Evolutionary conservation across 2,113 vertebrate genomes (phyloP).

Genomic region (Myiozetetes cayanensis): DNA sequence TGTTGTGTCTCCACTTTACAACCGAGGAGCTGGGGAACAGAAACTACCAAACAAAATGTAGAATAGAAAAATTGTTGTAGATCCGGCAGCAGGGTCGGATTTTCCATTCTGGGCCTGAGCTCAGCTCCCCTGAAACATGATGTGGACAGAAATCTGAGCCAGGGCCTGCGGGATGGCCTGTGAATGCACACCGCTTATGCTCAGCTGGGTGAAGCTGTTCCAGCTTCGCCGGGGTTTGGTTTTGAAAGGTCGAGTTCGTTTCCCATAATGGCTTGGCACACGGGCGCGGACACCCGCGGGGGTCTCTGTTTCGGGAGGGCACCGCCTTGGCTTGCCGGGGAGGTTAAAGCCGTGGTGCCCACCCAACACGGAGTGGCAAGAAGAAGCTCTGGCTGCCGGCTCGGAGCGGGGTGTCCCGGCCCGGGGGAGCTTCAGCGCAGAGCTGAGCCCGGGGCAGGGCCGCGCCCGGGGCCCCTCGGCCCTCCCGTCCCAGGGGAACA

Average conservation of each 20-base stretch:
- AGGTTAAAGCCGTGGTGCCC: too few relatives aligned
- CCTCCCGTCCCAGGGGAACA: not conserved
- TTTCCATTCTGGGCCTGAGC: not conserved
- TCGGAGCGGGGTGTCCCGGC: not conserved
- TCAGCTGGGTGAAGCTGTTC: not conserved
- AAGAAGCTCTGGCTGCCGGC: not conserved
- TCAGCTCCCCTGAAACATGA: not conserved
- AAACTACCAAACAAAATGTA: not conserved
- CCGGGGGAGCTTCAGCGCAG: not conserved
- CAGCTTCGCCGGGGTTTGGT: not conserved
- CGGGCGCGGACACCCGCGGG: rapidly evolving
- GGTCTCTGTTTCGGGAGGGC: rapidly evolving
- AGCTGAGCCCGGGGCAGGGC: not conserved
- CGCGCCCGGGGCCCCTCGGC: not conserved
- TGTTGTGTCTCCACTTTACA: conserved; percentile 15
- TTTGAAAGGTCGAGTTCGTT: not conserved
- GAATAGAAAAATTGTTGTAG: not conserved
- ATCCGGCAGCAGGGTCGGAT: not conserved
- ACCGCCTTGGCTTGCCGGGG: rapidly evolving
- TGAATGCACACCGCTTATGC: not conserved
- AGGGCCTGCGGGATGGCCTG: not conserved
- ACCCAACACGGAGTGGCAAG: rapidly evolving
- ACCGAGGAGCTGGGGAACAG: not conserved
- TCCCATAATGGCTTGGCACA: rapidly evolving
- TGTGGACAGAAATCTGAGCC: not conserved